Evolutionary conservation across 2,113 vertebrate species (phyloP).

Genomic region (Hiodon alosoides): DNA sequence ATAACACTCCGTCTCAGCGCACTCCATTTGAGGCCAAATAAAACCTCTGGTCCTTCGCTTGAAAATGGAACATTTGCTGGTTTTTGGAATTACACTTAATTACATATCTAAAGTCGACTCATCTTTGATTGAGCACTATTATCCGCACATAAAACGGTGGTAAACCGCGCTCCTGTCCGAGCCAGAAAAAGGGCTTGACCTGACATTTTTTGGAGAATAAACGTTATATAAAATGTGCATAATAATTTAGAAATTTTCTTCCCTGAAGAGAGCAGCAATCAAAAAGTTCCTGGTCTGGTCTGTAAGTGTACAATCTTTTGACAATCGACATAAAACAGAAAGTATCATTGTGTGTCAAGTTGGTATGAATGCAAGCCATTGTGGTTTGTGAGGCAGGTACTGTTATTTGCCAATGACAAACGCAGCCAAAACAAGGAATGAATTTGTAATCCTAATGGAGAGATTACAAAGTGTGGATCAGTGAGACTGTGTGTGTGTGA

Average conservation of each 20-base stretch:
- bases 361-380: slow-evolving; percentile 44
- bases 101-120: slow-evolving; percentile 28
- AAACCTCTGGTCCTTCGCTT: slow-evolving; percentile 17
- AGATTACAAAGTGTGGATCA: not conserved
- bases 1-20: not conserved
- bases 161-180: slow-evolving; percentile 23
- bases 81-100: slow-evolving; percentile 41
- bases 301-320: slow-evolving; percentile 24
- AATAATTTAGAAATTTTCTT: slow-evolving; percentile 44
- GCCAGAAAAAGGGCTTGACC: slow-evolving; percentile 45
- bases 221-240: slow-evolving; percentile 45
- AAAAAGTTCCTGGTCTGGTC: not conserved
- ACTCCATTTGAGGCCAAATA: not conserved
- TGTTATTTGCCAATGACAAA: slow-evolving; percentile 51
- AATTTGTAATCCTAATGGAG: too few relatives aligned
- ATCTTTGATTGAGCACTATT: slow-evolving; percentile 36
- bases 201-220: slow-evolving; percentile 31
- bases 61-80: slow-evolving; percentile 29
- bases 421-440: slow-evolving; percentile 44
- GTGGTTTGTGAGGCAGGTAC: slow-evolving; percentile 48
- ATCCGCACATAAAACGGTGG: slow-evolving; percentile 39
- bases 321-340: slow-evolving; percentile 17
- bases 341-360: not conserved
- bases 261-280: slow-evolving; percentile 16
- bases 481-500: slow-evolving; percentile 11